phyloP scores from a whole-genome alignment of 1,140 invertebrate genomes.

The Sitophilus oryzae region DNA sequence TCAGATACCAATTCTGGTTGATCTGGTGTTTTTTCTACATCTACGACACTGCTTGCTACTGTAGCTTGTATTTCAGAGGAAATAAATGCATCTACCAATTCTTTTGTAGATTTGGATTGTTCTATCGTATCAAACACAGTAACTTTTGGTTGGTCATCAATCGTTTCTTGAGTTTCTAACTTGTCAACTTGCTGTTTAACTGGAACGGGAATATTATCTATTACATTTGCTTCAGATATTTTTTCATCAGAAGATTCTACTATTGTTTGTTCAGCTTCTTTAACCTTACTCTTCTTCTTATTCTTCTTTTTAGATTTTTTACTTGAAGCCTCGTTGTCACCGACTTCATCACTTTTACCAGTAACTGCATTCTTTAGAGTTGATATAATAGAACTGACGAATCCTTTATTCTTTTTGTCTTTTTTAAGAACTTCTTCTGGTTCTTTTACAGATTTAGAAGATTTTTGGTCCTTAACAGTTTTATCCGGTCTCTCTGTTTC shows the following conservation, averaged over 20 bases:
- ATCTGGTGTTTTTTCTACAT: no score
- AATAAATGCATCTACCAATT: no score
- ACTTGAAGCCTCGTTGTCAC: not conserved
- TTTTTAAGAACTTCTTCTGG: conserved; percentile 12
- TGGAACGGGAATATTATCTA: no score
- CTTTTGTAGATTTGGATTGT: no score
- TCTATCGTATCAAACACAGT: no score
- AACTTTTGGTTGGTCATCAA: no score
- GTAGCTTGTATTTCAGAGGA: no score
- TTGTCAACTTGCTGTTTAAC: no score
- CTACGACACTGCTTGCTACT: no score
- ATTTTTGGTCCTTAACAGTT: not conserved
- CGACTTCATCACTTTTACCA: conserved; percentile 20
- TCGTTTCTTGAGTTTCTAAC: no score
- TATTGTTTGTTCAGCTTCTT: not conserved
- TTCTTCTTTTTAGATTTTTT: conserved; percentile 20
- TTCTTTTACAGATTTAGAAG: not conserved
- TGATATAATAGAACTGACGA: conserved; percentile 31
- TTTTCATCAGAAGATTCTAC: conserved; percentile 1
- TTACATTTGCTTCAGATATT: conserved; percentile 12
- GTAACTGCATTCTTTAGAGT: conserved; percentile 35
- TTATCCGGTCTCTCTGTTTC: not conserved
- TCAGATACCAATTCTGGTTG: no score
- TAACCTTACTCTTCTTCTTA: conserved; percentile 16
- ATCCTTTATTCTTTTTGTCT: conserved; percentile 21